phyloP scores from a whole-genome alignment of 1,140 invertebrate species.

The Drosophila bifasciata region DNA sequence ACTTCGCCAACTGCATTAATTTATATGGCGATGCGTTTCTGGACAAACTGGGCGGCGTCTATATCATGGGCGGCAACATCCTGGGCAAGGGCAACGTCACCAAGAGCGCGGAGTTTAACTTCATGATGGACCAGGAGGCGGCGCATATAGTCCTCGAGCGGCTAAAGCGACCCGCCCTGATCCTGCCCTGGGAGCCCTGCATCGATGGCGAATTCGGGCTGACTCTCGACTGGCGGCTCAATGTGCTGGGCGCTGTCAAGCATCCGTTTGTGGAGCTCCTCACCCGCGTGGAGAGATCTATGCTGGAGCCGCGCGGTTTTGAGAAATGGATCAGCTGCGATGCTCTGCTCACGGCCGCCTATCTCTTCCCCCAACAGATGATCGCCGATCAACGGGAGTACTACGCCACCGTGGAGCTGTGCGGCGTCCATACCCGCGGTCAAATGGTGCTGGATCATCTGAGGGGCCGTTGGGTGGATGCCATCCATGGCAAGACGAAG shows the following conservation, averaged over 20 bases:
- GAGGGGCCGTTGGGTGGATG: slow-evolving; percentile 31
- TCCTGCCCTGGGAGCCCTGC: slow-evolving; percentile 88
- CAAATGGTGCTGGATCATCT: slow-evolving; percentile 71
- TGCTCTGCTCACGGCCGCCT: slow-evolving; percentile 85
- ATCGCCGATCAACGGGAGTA: slow-evolving; percentile 64
- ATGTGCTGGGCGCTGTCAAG: slow-evolving; percentile 54
- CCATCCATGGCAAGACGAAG: slow-evolving; percentile 24
- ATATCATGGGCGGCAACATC: slow-evolving; percentile 91
- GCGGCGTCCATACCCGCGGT: slow-evolving; percentile 56
- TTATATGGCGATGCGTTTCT: slow-evolving; percentile 87
- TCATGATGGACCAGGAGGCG: slow-evolving; percentile 90
- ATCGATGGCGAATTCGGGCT: slow-evolving; percentile 77
- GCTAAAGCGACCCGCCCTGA: slow-evolving; percentile 84
- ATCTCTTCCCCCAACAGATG: slow-evolving; percentile 83
- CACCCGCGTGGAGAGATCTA: slow-evolving; percentile 85
- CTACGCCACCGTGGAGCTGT: slow-evolving; percentile 78
- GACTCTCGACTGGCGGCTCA: slow-evolving; percentile 84
- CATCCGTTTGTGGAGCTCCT: slow-evolving; percentile 84
- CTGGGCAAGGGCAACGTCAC: slow-evolving; percentile 88
- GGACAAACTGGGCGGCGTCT: slow-evolving; percentile 87
- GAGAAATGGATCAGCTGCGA: slow-evolving; percentile 85
- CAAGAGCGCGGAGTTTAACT: slow-evolving; percentile 91
- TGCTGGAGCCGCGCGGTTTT: slow-evolving; percentile 62
- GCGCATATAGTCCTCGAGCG: slow-evolving; percentile 88
- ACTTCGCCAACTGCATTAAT: slow-evolving; percentile 89